phyloP scores from a whole-genome alignment of 2,888 invertebrate genomes.

The Colostygia pectinataria region DNA sequence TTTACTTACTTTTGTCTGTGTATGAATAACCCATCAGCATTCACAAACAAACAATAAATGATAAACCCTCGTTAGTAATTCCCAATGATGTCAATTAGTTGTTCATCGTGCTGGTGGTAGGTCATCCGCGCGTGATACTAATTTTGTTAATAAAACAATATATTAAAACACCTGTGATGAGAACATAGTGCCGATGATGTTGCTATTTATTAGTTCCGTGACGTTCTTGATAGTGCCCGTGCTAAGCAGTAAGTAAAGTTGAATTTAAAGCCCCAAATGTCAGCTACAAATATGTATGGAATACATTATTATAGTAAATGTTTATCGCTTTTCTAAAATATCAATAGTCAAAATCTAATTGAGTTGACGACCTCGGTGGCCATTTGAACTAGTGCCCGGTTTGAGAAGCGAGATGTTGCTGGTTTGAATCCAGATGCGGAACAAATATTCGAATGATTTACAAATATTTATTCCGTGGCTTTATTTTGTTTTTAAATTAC shows the following conservation, averaged over 20 bases:
- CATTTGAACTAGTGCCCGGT: too few species aligned
- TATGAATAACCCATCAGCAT: neutral
- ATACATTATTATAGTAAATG: too few species aligned
- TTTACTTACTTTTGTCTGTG: neutral
- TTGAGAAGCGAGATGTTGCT: too few species aligned
- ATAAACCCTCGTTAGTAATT: neutral
- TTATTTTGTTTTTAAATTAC: too few species aligned
- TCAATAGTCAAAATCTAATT: too few species aligned
- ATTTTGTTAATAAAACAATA: neutral
- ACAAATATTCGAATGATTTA: too few species aligned
- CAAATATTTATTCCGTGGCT: too few species aligned
- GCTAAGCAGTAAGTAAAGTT: conserved; percentile 45
- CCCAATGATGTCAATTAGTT: conserved; percentile 10
- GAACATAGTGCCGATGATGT: conserved; percentile 36
- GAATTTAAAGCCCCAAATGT: neutral
- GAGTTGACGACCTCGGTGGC: too few species aligned
- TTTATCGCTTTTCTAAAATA: too few species aligned
- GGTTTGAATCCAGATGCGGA: too few species aligned
- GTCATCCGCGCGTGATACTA: neutral
- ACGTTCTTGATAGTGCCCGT: conserved; percentile 39
- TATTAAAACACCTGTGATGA: conserved; percentile 26
- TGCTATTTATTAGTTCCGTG: conserved; percentile 35
- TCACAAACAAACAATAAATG: neutral
- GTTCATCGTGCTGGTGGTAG: conserved; percentile 1
- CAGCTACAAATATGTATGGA: too few species aligned